Percentiles rank a stretch among this genome's conserved stretches.
Evolutionary conservation across 2,797 vertebrate genomes (phyloP).

Genomic region (Microhierax caerulescens): DNA sequence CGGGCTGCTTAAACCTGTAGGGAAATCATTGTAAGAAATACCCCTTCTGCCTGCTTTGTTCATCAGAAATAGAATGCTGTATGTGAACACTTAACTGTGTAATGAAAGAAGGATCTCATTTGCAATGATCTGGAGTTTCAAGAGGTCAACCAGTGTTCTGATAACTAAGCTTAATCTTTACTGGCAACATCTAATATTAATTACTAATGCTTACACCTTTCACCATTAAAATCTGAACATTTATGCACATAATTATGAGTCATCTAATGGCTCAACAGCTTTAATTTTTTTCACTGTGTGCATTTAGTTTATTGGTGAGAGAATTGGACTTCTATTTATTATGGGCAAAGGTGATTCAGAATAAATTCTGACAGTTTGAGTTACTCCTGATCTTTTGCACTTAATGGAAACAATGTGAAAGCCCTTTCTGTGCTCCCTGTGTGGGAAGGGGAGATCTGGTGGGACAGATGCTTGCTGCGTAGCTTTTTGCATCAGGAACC

Average conservation of each 20-base stretch:
- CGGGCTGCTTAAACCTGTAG: conserved; percentile 42
- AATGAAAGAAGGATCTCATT: conserved; percentile 36
- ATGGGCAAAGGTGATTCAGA: conserved; percentile 18
- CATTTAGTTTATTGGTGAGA: conserved; percentile 46
- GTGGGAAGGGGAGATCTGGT: not conserved
- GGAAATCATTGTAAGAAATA: conserved; percentile 36
- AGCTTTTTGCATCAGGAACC: not conserved
- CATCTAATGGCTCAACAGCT: conserved; percentile 54
- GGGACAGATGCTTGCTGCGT: not conserved
- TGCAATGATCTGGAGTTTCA: conserved; percentile 26
- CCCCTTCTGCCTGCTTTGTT: conserved; percentile 17
- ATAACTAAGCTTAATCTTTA: conserved; percentile 60
- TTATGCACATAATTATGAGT: conserved; percentile 56
- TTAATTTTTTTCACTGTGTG: conserved; percentile 27
- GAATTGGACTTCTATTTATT: conserved; percentile 30
- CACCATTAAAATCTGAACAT: conserved; percentile 37
- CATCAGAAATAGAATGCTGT: conserved; percentile 16
- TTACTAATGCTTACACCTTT: conserved; percentile 54
- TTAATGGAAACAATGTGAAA: not conserved
- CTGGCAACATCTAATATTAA: conserved; percentile 60
- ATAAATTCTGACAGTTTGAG: conserved; percentile 45
- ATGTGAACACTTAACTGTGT: conserved; percentile 3
- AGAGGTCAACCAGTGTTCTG: conserved; percentile 58
- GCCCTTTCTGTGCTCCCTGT: not conserved
- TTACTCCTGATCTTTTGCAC: conserved; percentile 20